Evolutionary conservation across 2,888 invertebrate species (phyloP).

Genomic region (Eupeodes latifasciatus): DNA sequence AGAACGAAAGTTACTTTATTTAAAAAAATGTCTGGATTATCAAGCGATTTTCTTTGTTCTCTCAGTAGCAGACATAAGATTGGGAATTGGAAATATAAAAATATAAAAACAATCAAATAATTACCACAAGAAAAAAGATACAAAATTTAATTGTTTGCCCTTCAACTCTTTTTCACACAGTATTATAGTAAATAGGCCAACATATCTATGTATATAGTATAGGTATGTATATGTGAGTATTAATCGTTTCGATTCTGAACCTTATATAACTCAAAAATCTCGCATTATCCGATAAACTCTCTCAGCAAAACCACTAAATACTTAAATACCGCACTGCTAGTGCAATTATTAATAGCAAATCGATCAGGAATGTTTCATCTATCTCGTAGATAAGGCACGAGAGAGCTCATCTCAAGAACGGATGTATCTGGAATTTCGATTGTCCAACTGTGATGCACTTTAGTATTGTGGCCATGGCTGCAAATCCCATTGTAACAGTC

Average conservation of each 20-base stretch:
- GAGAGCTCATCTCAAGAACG: slow-evolving; percentile 23
- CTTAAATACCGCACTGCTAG: slow-evolving; percentile 41
- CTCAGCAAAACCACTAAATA: slow-evolving; percentile 21
- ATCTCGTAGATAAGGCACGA: slow-evolving; percentile 56
- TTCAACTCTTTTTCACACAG: slow-evolving; percentile 32
- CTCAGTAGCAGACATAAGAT: too few relatives aligned
- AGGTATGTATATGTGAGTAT: not conserved
- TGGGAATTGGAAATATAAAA: too few relatives aligned
- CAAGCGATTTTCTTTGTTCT: too few relatives aligned
- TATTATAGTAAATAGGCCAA: not conserved
- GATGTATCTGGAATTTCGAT: slow-evolving; percentile 66
- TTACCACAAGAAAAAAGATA: not conserved
- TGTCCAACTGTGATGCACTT: slow-evolving; percentile 28
- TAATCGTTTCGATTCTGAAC: not conserved
- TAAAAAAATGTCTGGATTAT: too few relatives aligned
- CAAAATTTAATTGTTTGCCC: slow-evolving; percentile 33
- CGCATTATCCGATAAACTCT: slow-evolving; percentile 36
- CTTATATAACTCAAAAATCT: slow-evolving; percentile 8
- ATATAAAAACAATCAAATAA: not conserved
- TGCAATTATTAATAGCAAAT: slow-evolving; percentile 70
- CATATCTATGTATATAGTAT: too few relatives aligned
- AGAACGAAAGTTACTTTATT: too few relatives aligned
- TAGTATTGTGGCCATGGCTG: slow-evolving; percentile 9
- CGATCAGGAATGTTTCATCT: slow-evolving; percentile 68
- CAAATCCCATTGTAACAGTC: slow-evolving; percentile 35